Conservation (phyloP, 2,797 vertebrate species). For the Pelochelys cantorii region DNA sequence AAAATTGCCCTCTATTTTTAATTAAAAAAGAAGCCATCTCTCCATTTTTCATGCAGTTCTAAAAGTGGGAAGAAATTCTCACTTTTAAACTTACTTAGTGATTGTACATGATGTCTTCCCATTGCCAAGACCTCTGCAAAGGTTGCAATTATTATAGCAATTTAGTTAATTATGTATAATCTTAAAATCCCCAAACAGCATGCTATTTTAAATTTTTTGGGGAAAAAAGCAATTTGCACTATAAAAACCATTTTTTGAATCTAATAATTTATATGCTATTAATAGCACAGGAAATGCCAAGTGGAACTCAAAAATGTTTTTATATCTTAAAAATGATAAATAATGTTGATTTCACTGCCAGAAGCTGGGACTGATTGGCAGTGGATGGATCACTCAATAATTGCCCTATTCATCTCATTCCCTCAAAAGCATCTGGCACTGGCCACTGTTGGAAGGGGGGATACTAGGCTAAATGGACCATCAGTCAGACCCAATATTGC, state of each 20-base stretch:
- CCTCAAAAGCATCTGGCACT: background rate
- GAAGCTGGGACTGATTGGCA: background rate
- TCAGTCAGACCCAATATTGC: background rate
- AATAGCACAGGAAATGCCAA: constrained; percentile 33
- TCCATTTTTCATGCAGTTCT: background rate
- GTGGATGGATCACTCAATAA: background rate
- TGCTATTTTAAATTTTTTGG: background rate
- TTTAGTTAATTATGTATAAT: constrained; percentile 52
- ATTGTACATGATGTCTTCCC: background rate
- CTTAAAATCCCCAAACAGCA: constrained; percentile 18
- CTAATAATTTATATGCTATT: constrained; percentile 31
- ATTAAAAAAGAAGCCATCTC: constrained; percentile 8
- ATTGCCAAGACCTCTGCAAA: constrained; percentile 18
- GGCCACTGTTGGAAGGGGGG: background rate
- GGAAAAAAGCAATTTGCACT: background rate
- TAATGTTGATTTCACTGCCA: background rate
- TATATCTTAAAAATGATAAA: constrained; percentile 9
- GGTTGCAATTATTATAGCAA: constrained; percentile 39
- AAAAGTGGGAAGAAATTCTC: constrained; percentile 7
- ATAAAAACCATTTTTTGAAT: constrained; percentile 47
- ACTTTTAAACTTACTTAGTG: background rate
- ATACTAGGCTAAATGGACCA: background rate
- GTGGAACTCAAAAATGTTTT: constrained; percentile 37
- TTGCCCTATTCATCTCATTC: background rate
- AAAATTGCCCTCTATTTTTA: background rate